These are phyloP conservation scores for Eriocheir sinensis DNA, from an alignment of 1,140 invertebrate genomes.

Conservation along the genomic window DNA sequence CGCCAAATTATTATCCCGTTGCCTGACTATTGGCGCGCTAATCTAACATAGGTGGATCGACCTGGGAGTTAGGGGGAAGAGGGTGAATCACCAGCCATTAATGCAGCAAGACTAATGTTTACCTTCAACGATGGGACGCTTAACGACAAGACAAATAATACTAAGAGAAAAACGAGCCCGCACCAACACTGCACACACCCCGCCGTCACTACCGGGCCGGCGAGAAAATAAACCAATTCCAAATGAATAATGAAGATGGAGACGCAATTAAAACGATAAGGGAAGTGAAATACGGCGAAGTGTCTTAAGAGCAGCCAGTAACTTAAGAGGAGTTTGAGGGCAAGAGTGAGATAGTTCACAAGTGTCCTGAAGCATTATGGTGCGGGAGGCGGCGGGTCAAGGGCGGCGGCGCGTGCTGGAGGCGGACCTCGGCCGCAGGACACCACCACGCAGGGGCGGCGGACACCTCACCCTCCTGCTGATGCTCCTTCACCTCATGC, in stretches of 20 bases:
- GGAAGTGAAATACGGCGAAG: conserved; percentile 13
- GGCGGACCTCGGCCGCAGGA: background rate
- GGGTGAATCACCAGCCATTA: background rate
- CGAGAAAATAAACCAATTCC: background rate
- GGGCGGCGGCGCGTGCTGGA: conserved; percentile 2
- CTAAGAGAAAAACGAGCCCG: background rate
- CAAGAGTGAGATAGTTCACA: conserved; percentile 15
- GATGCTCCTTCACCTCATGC: background rate
- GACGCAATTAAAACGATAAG: conserved; percentile 25
- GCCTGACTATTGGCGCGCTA: background rate
- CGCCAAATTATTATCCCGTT: conserved; percentile 5
- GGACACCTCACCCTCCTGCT: background rate
- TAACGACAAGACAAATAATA: background rate
- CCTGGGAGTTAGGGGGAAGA: background rate
- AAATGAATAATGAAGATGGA: conserved; percentile 26
- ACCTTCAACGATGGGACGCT: background rate
- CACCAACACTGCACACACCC: background rate
- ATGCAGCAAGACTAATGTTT: background rate
- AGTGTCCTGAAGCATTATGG: conserved; percentile 5
- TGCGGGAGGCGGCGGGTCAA: background rate
- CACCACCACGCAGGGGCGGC: background rate
- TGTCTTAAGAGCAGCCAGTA: background rate
- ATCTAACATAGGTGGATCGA: background rate
- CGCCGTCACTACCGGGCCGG: background rate
- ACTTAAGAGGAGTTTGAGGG: conserved; percentile 11